Conservation (phyloP, 2,888 invertebrate genomes). For the Chaetogeoica ovagalla region DNA sequence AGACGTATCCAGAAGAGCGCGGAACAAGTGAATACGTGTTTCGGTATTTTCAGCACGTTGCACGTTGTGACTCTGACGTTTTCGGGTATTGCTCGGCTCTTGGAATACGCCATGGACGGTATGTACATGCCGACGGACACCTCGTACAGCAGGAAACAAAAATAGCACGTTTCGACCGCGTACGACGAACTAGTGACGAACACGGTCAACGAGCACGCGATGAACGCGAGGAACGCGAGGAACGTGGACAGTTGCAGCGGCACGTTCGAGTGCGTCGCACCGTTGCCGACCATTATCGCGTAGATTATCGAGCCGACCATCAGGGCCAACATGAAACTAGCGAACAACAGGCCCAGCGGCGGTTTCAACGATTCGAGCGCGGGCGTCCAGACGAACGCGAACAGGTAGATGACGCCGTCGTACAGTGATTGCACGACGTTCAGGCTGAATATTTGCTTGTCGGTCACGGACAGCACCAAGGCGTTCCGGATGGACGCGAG, state of each 20-base stretch:
- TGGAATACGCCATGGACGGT: conserved; percentile 63
- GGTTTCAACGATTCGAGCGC: conserved; percentile 62
- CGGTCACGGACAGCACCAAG: conserved; percentile 56
- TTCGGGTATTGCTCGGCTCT: conserved; percentile 64
- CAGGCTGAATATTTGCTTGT: conserved; percentile 57
- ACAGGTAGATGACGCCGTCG: conserved; percentile 65
- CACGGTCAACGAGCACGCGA: conserved; percentile 12
- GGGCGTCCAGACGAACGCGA: conserved; percentile 68
- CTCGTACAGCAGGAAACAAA: conserved; percentile 64
- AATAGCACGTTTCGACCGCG: conserved; percentile 59
- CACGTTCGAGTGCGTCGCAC: conserved; percentile 44
- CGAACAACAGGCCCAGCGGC: conserved; percentile 65
- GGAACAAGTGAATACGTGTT: conserved; percentile 64
- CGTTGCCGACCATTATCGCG: conserved; percentile 59
- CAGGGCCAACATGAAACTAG: conserved; percentile 66
- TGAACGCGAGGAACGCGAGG: conserved; percentile 20
- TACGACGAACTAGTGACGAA: background rate
- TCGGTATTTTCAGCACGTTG: conserved; percentile 66
- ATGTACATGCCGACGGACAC: conserved; percentile 65
- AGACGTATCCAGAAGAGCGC: conserved; percentile 36
- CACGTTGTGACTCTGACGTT: conserved; percentile 63
- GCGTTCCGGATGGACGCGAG: conserved; percentile 50
- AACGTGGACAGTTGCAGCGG: conserved; percentile 33
- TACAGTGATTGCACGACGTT: conserved; percentile 58
- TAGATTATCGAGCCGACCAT: conserved; percentile 65